These are phyloP conservation scores for Coptodon rendalli DNA, from an alignment of 2,113 vertebrate genomes.

Conservation along the genomic window DNA sequence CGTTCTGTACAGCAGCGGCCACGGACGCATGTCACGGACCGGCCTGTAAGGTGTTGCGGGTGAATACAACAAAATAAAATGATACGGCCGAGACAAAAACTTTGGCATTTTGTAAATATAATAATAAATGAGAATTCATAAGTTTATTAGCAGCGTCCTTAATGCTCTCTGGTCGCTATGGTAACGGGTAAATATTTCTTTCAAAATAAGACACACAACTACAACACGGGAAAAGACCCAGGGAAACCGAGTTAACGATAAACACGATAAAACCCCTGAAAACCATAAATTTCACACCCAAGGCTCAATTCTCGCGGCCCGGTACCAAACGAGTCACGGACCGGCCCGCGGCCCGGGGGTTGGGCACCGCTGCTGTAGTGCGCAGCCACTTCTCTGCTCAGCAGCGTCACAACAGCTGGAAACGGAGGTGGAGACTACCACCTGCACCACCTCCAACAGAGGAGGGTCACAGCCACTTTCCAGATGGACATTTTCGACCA, in stretches of 20 bases:
- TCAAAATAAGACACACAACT: not conserved
- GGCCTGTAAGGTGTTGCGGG: not conserved
- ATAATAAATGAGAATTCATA: not conserved
- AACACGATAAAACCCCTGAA: not conserved
- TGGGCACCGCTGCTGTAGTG: not conserved
- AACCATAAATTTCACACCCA: not conserved
- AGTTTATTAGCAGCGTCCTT: not conserved
- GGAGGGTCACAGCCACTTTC: not conserved
- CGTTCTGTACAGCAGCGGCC: not conserved
- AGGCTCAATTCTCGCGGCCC: not conserved
- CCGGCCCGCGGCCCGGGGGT: not conserved
- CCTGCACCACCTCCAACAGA: not conserved
- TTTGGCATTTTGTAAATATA: not conserved
- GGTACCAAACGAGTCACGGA: rapidly evolving
- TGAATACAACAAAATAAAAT: not conserved
- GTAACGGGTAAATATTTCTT: not conserved
- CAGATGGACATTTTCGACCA: not conserved
- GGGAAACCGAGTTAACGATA: not conserved
- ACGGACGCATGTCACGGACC: not conserved
- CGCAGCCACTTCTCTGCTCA: not conserved
- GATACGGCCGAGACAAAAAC: not conserved
- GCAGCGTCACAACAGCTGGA: not conserved
- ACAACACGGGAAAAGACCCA: not conserved
- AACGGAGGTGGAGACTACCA: no score
- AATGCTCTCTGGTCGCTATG: not conserved